A percentile compares a stretch with the other conserved stretches of the same genome.
phyloP scores from a whole-genome alignment of 2,797 vertebrate species.

The Liasis olivaceus region DNA sequence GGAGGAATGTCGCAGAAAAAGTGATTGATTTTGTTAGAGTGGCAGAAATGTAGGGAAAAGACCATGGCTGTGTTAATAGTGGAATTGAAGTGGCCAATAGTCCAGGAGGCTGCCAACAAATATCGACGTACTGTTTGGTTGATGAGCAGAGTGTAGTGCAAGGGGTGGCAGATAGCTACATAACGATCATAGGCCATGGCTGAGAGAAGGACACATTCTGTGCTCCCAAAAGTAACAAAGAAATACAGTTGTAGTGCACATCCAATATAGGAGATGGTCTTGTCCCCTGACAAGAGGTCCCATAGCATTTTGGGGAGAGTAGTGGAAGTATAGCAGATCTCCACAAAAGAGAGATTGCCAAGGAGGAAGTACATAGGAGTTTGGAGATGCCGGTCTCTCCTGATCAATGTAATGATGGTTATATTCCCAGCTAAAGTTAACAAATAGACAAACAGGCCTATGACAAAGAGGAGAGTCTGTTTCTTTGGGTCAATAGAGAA shows the following conservation, averaged over 20 bases:
- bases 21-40: not conserved
- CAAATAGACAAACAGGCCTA: not conserved
- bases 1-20: slow-evolving; percentile 1
- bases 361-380: not conserved
- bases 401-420: not conserved
- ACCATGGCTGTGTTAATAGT: slow-evolving; percentile 1
- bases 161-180: not conserved
- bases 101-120: not conserved
- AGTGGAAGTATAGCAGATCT: not conserved
- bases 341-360: not conserved
- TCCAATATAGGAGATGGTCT: not conserved
- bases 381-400: not conserved
- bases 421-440: not conserved
- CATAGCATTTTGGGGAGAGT: not conserved
- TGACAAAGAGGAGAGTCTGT: not conserved
- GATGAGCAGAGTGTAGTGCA: not conserved
- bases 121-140: not conserved
- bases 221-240: not conserved
- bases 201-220: not conserved
- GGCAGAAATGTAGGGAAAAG: slow-evolving; percentile 10
- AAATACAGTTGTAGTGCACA: slow-evolving; percentile 5
- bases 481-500: not conserved
- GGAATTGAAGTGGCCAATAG: not conserved
- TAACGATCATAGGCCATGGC: slow-evolving; percentile 5
- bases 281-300: not conserved